Evolutionary conservation across 2,797 vertebrate species (phyloP), one percentile per base, ranked within the genome.

Genomic region (Apogon talboti): DNA sequence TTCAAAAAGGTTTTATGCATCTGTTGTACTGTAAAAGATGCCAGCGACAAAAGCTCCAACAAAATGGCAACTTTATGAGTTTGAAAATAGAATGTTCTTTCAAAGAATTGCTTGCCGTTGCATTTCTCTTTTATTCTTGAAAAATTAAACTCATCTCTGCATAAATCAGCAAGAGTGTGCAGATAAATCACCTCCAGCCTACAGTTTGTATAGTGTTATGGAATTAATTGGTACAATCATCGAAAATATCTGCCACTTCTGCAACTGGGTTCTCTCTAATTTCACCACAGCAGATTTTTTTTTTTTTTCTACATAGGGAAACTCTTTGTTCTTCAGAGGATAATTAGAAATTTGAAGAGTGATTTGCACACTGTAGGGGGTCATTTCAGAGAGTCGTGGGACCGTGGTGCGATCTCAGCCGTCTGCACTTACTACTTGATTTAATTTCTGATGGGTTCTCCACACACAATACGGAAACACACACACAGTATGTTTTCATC

Each of bases 311-410:
- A 66, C 73, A 45, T 50, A 62, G 78, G 57, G 68, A 59, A 70
- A 46, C 37, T 49, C 3, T 0, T 14, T 67, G 67, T 57, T 73
- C 74, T 77, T 80, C 65, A 35, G 68, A 67, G 72, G 80, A 83
- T 89, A 83, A 91, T 89, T 84, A 87, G 79, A 81, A 66, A 87
- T 82, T 87, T 79, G 74, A 75, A 46, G 70, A 81, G 78, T 87
- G 81, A 85, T 87, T 86, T 87, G 73, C 60, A 45, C 86, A 82
- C 84, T 24, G 66, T 28, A 18, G 86, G 85, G 76, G 75, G 73
- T 84, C 76, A 79, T 86, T 90, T 85, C 56, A 80, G 76, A 80
- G 68, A 62, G 71, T 87, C 72, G 77, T n/a, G 71, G 67, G 71
- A 87, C 59, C 50, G 53, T n/a, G 66, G 49, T 51, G 46, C 75